phyloP scores from a whole-genome alignment of 2,797 vertebrate genomes.

The Typhlichthys subterraneus region DNA sequence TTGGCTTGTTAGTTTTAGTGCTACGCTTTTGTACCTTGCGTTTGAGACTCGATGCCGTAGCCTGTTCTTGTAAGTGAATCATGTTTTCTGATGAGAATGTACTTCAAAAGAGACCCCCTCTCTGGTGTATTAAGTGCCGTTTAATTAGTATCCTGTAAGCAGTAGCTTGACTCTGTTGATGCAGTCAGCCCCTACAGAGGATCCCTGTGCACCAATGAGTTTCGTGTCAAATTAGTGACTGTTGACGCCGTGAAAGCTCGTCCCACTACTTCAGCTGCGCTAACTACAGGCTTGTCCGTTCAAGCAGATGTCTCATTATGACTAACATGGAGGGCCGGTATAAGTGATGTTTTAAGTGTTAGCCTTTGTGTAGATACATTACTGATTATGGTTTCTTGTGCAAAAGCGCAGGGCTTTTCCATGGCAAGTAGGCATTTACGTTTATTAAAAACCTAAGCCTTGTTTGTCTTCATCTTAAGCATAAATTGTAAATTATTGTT shows the following conservation, averaged over 20 bases:
- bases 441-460: constrained; percentile 36
- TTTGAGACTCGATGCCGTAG: constrained; percentile 28
- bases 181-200: constrained; percentile 12
- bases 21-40: constrained; percentile 26
- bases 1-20: constrained; percentile 24
- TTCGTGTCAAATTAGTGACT: constrained; percentile 31
- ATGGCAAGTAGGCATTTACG: constrained; percentile 33
- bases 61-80: constrained; percentile 19
- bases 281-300: constrained; percentile 24
- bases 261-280: constrained; percentile 13
- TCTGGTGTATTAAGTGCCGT: constrained; percentile 12
- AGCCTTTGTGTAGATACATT: constrained; percentile 39
- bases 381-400: constrained; percentile 49
- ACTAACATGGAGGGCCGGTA: constrained; percentile 49
- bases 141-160: constrained; percentile 9
- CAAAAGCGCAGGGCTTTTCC: constrained; percentile 40
- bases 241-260: constrained; percentile 20
- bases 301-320: constrained; percentile 28
- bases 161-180: background rate
- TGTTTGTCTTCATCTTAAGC: constrained; percentile 56
- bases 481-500: constrained; percentile 73
- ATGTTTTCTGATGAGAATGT: constrained; percentile 29
- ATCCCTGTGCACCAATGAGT: constrained; percentile 16
- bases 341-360: constrained; percentile 57
- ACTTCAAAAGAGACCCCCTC: constrained; percentile 19